These are phyloP conservation scores for Smittia aterrima DNA, from an alignment of 2,888 invertebrate species.

Conservation along the genomic window DNA sequence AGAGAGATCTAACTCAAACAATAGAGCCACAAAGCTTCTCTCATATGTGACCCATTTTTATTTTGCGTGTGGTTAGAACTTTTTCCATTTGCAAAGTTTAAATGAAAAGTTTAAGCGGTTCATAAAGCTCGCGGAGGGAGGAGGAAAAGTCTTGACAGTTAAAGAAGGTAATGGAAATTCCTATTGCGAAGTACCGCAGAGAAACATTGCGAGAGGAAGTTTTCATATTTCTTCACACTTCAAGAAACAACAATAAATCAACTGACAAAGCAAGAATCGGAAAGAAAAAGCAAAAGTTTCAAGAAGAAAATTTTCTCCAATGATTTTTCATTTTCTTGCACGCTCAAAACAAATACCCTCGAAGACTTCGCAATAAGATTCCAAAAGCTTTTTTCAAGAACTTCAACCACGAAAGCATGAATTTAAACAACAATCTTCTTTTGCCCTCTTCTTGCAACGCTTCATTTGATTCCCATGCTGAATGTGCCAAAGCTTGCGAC, in stretches of 20 bases:
- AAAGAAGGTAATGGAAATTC: slow-evolving; percentile 9
- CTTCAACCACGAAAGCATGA: neutral
- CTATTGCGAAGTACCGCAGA: neutral
- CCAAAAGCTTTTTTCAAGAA: neutral
- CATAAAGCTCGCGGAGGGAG: neutral
- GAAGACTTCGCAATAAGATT: neutral
- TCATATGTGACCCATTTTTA: neutral
- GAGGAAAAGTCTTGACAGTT: neutral
- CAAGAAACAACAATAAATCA: slow-evolving; percentile 43
- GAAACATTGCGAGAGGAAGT: neutral
- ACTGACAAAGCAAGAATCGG: slow-evolving; percentile 36
- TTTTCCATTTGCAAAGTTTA: too few species aligned
- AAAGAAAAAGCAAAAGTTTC: slow-evolving; percentile 29
- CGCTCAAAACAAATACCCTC: neutral
- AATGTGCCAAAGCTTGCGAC: neutral
- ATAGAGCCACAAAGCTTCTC: neutral
- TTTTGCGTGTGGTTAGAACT: neutral
- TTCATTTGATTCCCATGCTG: neutral
- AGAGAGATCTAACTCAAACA: neutral
- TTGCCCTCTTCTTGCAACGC: neutral
- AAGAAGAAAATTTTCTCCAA: slow-evolving; percentile 14
- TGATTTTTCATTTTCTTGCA: slow-evolving; percentile 1
- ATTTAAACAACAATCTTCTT: neutral
- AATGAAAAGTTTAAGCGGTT: too few species aligned
- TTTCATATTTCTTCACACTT: slow-evolving; percentile 33